Evolutionary conservation across 2,888 invertebrate species (phyloP).

Genomic region (Drosophila borealis): DNA sequence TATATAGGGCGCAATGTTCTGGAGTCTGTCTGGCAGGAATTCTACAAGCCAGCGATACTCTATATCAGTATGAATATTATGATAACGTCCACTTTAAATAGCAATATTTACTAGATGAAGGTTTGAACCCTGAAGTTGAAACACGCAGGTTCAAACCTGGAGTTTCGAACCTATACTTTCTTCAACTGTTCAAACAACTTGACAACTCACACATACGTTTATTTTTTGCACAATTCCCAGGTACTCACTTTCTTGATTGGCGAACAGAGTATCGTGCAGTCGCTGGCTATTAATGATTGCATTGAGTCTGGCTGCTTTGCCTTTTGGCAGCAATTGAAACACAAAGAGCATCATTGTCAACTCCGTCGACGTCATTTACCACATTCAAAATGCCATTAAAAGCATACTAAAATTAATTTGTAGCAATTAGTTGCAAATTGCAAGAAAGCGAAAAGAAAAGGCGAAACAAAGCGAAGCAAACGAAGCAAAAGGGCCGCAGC

Average conservation of each 20-base stretch:
- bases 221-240: not conserved
- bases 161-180: no score
- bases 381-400: conserved; percentile 81
- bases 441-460: conserved; percentile 63
- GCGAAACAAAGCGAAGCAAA: conserved; percentile 23
- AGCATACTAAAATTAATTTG: conserved; percentile 81
- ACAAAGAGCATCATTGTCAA: conserved; percentile 69
- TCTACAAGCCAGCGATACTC: no score
- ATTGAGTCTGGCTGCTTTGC: conserved; percentile 11
- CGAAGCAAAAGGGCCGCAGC: conserved; percentile 43
- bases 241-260: not conserved
- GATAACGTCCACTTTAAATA: no score
- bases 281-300: not conserved
- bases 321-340: conserved; percentile 58
- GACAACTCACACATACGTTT: no score
- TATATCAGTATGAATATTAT: no score
- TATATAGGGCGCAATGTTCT: not conserved
- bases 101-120: no score
- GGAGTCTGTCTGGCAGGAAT: not conserved
- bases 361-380: conserved; percentile 64
- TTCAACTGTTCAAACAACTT: no score
- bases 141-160: no score
- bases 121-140: no score
- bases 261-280: conserved; percentile 7
- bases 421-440: conserved; percentile 81